Evolutionary conservation across 2,888 invertebrate genomes (phyloP), one percentile per base, ranked within the genome.

Genomic region (Tenthredo mesomela): DNA sequence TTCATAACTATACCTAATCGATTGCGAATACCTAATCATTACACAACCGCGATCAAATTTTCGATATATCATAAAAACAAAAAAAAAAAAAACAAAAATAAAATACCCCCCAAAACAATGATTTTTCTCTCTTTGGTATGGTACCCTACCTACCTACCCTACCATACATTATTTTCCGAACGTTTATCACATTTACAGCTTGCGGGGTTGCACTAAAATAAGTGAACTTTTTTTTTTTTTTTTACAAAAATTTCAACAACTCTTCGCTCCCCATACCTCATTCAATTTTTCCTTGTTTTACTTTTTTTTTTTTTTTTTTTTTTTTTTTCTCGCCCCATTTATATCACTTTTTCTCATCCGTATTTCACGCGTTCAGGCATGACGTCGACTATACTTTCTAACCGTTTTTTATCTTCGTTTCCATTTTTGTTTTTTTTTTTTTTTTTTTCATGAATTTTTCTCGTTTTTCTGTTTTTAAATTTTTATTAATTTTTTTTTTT

Each of bases 291-390:
- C 21, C 15, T 61, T 33, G 5, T 78, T 37, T 40, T 61, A n/a
- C 1, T 58, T 86, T 86, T 85, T 87, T 90, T 91, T 88, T 87
- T 84, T 87, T 18, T n/a, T n/a, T n/a, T n/a, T 89, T 88, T 87
- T 88, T 87, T 84, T 87, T 18, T 29, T 18, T 4, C 33, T 33
- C 67, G 15, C 33, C 87, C 87, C 88, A 89, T 91, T 90, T 89
- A 87, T 90, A 89, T 87, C 89, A 90, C 88, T 90, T 90, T 88
- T 89, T 89, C 86, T 83, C 84, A 70, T 78, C 87, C 86, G 88
- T 91, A 91, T 90, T 91, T 91, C 88, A 90, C 87, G 85, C 84
- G 86, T 85, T 87, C 33, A 12, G 29, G 86, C 86, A 86, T 87
- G 88, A 89, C 88, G 86, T 85, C 87, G 86, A 25, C 21, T 25